A percentile compares a stretch with the other conserved stretches of the same genome.
phyloP scores from a whole-genome alignment of 2,888 invertebrate species.

The Hemistola chrysoprasaria region DNA sequence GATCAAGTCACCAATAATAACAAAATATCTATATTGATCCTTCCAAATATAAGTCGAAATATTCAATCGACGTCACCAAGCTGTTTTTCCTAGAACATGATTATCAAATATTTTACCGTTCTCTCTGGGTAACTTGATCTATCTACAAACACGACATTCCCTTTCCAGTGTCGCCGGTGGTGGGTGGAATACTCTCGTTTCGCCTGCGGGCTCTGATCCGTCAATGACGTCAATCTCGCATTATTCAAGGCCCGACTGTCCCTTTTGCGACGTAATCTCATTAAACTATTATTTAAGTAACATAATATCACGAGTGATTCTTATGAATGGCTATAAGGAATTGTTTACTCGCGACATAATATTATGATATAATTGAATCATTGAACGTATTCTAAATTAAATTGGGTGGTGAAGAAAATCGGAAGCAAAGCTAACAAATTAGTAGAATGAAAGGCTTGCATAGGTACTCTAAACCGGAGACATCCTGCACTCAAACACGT shows the following conservation, averaged over 20 bases:
- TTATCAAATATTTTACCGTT: conserved; percentile 16
- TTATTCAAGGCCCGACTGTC: conserved; percentile 29
- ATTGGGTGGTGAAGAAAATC: no score
- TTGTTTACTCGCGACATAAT: no score
- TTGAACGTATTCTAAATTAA: no score
- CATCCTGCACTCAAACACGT: no score
- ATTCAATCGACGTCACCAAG: neutral
- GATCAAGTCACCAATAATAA: neutral
- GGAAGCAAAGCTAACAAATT: no score
- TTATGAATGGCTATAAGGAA: no score
- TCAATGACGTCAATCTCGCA: conserved; percentile 25
- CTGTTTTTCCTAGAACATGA: conserved; percentile 5
- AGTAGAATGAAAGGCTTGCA: no score
- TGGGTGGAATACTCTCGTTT: conserved; percentile 8
- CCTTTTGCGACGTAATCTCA: conserved; percentile 30
- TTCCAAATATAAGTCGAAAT: neutral
- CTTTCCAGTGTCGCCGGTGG: conserved; percentile 19
- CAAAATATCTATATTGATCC: neutral
- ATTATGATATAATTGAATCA: no score
- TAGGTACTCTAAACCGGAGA: no score
- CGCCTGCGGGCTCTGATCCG: conserved; percentile 20
- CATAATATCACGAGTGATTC: conserved; percentile 1
- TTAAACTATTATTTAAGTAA: conserved; percentile 6
- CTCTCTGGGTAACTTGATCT: conserved; percentile 23
- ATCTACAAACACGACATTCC: conserved; percentile 21